A percentile compares a stretch with the other conserved stretches of the same genome.
Evolutionary conservation across 2,113 vertebrate genomes (phyloP).

Genomic region (Corapipo altera): DNA sequence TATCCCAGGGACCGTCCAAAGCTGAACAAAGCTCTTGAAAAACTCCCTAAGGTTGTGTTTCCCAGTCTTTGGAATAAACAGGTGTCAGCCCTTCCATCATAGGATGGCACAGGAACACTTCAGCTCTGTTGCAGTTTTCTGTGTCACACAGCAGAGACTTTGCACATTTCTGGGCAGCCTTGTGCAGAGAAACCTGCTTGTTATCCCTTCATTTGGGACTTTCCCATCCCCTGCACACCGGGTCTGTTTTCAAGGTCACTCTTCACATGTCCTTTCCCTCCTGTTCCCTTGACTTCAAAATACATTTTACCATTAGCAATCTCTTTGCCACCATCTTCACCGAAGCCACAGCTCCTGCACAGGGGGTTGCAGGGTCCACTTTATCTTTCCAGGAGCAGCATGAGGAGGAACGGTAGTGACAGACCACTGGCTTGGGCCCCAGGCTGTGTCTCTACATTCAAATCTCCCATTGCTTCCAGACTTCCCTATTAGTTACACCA

Average conservation of each 20-base stretch:
- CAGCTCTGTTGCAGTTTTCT: not conserved
- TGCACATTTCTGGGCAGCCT: not conserved
- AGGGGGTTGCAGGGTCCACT: not conserved
- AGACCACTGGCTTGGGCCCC: slow-evolving; percentile 44
- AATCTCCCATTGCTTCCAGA: slow-evolving; percentile 26
- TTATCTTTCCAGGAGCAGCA: not conserved
- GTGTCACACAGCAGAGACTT: not conserved
- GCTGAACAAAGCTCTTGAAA: not conserved
- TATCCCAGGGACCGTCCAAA: not conserved
- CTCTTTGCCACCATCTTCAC: not conserved
- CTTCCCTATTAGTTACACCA: not conserved
- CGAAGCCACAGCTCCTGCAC: not conserved
- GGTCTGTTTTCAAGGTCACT: not conserved
- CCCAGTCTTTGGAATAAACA: not conserved
- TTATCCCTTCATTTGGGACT: not conserved
- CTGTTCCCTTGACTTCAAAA: not conserved
- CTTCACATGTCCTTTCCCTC: not conserved
- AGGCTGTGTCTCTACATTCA: not conserved
- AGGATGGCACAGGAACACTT: not conserved
- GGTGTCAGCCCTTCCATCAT: not conserved
- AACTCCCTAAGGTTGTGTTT: not conserved
- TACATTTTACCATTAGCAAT: not conserved
- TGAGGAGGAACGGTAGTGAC: slow-evolving; percentile 55
- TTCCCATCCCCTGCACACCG: not conserved
- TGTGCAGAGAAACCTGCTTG: not conserved